These are phyloP conservation scores for Xanthia togata DNA, from an alignment of 2,888 invertebrate genomes.

Conservation along the genomic window DNA sequence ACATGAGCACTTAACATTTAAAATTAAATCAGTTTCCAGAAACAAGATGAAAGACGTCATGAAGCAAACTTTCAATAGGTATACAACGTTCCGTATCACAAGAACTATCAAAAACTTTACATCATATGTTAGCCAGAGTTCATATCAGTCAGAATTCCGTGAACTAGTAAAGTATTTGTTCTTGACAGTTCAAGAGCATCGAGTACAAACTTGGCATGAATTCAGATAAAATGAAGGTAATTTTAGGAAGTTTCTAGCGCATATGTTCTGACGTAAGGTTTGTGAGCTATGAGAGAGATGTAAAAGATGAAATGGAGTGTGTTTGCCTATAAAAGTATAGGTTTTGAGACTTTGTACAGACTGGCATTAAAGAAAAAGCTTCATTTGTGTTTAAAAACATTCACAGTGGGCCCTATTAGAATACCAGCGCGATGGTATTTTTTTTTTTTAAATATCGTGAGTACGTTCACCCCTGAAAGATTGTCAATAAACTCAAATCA, in stretches of 20 bases:
- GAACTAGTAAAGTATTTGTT: conserved; percentile 51
- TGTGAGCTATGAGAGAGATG: not conserved
- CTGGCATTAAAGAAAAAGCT: not conserved
- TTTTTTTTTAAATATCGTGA: not conserved
- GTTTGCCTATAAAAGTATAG: not conserved
- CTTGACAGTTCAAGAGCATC: conserved; percentile 47
- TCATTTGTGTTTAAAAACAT: not conserved
- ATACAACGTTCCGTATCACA: not conserved
- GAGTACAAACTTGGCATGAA: conserved; percentile 37
- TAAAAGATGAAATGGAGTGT: not conserved
- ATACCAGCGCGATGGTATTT: too few relatives aligned
- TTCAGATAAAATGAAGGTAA: conserved; percentile 35
- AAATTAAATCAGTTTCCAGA: not conserved
- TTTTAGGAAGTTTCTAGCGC: conserved; percentile 13
- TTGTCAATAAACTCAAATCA: not conserved
- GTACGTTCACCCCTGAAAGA: not conserved
- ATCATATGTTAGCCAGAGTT: conserved; percentile 12
- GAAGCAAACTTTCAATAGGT: not conserved
- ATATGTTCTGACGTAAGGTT: conserved; percentile 13
- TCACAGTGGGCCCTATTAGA: too few relatives aligned
- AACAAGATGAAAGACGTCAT: not conserved
- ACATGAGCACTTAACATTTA: not conserved
- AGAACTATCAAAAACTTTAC: conserved; percentile 27
- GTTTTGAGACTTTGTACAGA: not conserved
- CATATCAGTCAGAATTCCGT: conserved; percentile 46